Evolutionary conservation across 2,888 invertebrate genomes (phyloP).

Genomic region (Eupelmus urozonus): DNA sequence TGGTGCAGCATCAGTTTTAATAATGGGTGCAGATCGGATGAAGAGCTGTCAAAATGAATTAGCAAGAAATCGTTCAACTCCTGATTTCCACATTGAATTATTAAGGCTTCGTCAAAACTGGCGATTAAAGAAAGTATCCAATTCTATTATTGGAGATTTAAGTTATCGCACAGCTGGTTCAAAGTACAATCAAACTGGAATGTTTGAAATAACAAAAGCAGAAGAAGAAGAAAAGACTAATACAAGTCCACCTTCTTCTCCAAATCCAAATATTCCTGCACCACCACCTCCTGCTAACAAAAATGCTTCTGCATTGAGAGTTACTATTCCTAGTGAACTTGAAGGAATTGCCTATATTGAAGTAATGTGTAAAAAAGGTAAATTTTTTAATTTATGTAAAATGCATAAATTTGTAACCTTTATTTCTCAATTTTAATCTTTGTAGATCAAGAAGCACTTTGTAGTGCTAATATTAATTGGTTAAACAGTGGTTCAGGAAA

Average conservation of each 20-base stretch:
- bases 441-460: constrained; percentile 92
- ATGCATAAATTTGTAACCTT: no score
- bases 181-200: constrained; percentile 94
- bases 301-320: constrained; percentile 86
- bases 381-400: constrained; percentile 18
- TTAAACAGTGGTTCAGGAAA: constrained; percentile 85
- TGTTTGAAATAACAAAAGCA: constrained; percentile 97
- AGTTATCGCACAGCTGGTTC: constrained; percentile 98
- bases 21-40: constrained; percentile 92
- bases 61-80: constrained; percentile 86
- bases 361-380: constrained; percentile 94
- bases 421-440: constrained; percentile 37
- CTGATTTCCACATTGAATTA: constrained; percentile 96
- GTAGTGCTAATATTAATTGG: constrained; percentile 89
- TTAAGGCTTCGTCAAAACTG: constrained; percentile 93
- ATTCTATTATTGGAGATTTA: constrained; percentile 95
- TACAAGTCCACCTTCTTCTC: constrained; percentile 79
- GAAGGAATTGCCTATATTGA: constrained; percentile 98
- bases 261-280: constrained; percentile 78
- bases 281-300: constrained; percentile 78
- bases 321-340: constrained; percentile 94
- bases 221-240: constrained; percentile 84
- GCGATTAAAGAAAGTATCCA: constrained; percentile 97
- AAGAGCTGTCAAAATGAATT: constrained; percentile 89
- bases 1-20: constrained; percentile 90